A percentile compares a stretch with the other conserved stretches of the same genome.
phyloP scores from a whole-genome alignment of 92 coral and sea anemone genomes.

The Porites lobata region DNA sequence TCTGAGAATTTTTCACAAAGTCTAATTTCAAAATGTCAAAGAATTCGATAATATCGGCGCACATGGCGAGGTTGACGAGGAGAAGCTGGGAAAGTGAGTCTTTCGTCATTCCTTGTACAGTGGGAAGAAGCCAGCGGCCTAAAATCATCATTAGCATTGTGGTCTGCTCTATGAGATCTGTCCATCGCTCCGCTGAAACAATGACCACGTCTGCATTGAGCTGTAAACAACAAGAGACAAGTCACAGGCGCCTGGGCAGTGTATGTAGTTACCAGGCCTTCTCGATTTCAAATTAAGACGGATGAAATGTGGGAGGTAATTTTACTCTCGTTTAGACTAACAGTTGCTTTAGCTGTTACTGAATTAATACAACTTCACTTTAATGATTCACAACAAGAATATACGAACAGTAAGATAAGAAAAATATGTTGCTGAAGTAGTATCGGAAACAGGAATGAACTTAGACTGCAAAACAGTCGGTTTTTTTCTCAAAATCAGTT shows the following conservation, averaged over 20 bases:
- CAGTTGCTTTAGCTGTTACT: too few species aligned
- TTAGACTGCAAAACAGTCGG: too few species aligned
- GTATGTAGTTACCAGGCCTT: neutral
- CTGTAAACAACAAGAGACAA: slow-evolving; percentile 8
- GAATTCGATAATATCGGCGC: slow-evolving; percentile 98
- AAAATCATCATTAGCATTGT: slow-evolving; percentile 91
- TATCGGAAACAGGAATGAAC: too few species aligned
- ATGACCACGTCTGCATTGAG: neutral
- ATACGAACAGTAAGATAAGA: too few species aligned
- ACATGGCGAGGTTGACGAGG: slow-evolving; percentile 94
- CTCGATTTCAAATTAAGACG: neutral
- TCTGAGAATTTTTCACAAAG: slow-evolving; percentile 67
- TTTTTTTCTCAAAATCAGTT: too few species aligned
- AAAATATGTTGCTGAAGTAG: too few species aligned
- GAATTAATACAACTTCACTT: too few species aligned
- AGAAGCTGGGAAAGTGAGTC: slow-evolving; percentile 96
- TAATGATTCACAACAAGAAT: too few species aligned
- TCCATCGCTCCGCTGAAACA: slow-evolving; percentile 66
- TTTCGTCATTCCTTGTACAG: slow-evolving; percentile 83
- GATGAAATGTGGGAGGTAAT: too few species aligned
- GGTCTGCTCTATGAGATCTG: slow-evolving; percentile 93
- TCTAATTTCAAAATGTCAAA: slow-evolving; percentile 88
- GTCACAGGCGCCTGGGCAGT: too few species aligned
- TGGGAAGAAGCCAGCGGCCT: slow-evolving; percentile 98
- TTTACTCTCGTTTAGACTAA: too few species aligned